These are phyloP conservation scores for Percopsis omiscomaycus DNA, from an alignment of 2,797 vertebrate species.

Conservation along the genomic window DNA sequence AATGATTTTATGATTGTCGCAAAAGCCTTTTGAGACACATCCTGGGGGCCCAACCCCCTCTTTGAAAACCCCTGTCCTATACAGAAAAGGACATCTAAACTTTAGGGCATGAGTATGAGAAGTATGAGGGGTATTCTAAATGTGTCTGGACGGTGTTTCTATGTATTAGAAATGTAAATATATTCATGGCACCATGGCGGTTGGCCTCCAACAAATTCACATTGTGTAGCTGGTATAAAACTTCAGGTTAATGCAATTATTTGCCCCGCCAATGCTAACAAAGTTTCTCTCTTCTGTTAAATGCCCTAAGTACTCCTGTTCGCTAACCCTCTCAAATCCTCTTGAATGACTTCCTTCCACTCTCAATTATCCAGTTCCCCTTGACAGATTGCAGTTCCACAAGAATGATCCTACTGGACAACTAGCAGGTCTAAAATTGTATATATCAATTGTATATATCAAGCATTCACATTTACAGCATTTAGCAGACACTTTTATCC, in stretches of 20 bases:
- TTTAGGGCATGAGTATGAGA: no score
- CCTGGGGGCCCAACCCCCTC: no score
- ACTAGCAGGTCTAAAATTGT: not conserved
- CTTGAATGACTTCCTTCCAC: conserved; percentile 44
- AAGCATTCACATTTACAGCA: no score
- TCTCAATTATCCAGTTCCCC: conserved; percentile 44
- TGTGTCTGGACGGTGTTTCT: no score
- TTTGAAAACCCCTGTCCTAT: no score
- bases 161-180: no score
- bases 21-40: no score
- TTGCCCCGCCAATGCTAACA: conserved; percentile 33
- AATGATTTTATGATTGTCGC: no score
- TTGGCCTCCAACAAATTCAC: conserved; percentile 15
- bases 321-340: conserved; percentile 24
- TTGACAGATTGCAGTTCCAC: conserved; percentile 14
- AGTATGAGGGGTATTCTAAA: no score
- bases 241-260: conserved; percentile 36
- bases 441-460: not conserved
- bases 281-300: conserved; percentile 33
- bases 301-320: conserved; percentile 37
- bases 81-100: no score
- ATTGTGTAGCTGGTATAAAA: conserved; percentile 2
- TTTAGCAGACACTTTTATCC: no score
- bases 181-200: no score
- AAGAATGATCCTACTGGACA: not conserved